Base-by-base conservation (phyloP, 2,113 vertebrate genomes). In the Leuciscus idus region DNA sequence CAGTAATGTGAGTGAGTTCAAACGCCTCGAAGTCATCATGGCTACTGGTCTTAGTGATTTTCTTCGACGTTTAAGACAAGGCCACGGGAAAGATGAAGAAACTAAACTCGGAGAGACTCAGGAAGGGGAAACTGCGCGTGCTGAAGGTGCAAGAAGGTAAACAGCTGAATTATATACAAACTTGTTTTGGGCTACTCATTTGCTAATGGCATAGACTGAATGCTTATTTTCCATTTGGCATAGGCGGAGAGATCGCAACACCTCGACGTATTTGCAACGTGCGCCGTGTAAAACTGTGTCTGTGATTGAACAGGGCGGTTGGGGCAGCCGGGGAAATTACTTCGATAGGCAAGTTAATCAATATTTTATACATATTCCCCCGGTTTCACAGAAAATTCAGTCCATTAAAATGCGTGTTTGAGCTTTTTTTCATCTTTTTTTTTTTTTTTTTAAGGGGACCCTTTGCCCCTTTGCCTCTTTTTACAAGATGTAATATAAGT, bases 21-120 rank as follows among this genome's bases (percentile, higher is more conserved):
- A 52, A 9, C 21, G 3, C 9, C 1, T 28, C 7, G n/a, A 17
- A 61, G 12, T 12, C 76, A 46, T 15, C 10, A 86, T 88, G 84
- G 84, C 84, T 73, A 17, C 74, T 21, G 57, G 87, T 33, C 39
- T 84, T 28, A 73, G 23, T 26, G 68, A 52, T 28, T 83, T 88
- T 64, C 48, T 85, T 1, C 21, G 21, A 28, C 78, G 23, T 86
- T 75, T 84, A 62, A 72, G 26, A 28, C 30, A 84, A 61, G 81
- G 80, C 4, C 46, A 84, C 19, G 43, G 46, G 13, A 50, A 48
- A 23, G 50, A 2, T 50, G 81, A 52, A 19, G n/a, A 76, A 46
- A 48, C 73, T 74, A 28, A 6, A 3, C 9, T 9, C 11, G n/a
- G 17, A 55, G 55, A 52, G 15, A 33, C 5, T 39, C 36, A 21